Evolutionary conservation across 1,140 invertebrate species (phyloP), one percentile per base, ranked within the genome.

Genomic region (Periplaneta americana): DNA sequence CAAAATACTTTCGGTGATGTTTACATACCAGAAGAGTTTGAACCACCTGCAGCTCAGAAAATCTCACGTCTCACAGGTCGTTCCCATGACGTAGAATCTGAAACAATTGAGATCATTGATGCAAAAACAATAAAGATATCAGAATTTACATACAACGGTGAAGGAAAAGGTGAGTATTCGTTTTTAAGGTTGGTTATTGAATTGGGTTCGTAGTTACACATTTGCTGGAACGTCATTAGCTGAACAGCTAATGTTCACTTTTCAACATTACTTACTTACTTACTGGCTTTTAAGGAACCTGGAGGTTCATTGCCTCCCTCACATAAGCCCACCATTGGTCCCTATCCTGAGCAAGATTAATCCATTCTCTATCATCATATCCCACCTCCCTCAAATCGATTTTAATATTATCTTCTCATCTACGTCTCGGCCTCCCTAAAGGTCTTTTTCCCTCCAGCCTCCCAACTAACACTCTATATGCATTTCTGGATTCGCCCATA

Each of bases 1-100:
- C 95, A 97, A 89, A 96, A 95, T 86, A 93, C 96, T 32, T 98
- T 96, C 88, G 97, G 95, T 0, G 97, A 98, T 88, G 93, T 98
- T 35, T 96, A 95, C 85, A 94, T 98, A 83, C 96, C 96, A 0
- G 96, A 98, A 84, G 96, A 96, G 80, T 97, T 98, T 86, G 95
- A 97, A 85, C 94, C 96, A n/a, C 97, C 97, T 0, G 88, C 91
- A 22, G 90, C 93, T 1, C 94, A 96, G 84, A 90, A 89, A 75
- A 91, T 96, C 6, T 92, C 92, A 0, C 93, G 94, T 81, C 87
- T 98, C 0, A 92, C 92, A 0, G 92, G 91, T 81, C 91, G 91
- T 83, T 92, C 91, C 1, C 92, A 95, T 85, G 91, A 91, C 36
- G 92, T 95, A 0, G 91, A 90, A 57, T 95, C 95, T n/a, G 94